phyloP scores from a whole-genome alignment of 2,797 vertebrate species.

The Eulemur rubriventer region DNA sequence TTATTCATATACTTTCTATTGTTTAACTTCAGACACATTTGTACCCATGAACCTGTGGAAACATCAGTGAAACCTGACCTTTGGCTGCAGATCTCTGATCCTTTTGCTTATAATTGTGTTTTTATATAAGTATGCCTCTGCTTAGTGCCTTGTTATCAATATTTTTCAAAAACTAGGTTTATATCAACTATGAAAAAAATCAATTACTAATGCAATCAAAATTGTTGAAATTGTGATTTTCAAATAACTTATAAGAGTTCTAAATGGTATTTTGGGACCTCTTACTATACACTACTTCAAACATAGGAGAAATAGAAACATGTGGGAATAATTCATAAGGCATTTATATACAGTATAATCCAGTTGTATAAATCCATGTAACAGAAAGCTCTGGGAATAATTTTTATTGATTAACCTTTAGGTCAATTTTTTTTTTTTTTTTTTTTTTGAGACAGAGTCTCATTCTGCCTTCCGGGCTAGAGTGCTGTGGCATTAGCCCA shows the following conservation, averaged over 20 bases:
- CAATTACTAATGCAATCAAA: slow-evolving; percentile 45
- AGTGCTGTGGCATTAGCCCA: no score
- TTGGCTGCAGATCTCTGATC: background rate
- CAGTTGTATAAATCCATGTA: slow-evolving; percentile 52
- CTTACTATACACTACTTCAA: background rate
- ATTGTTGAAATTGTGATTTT: slow-evolving; percentile 52
- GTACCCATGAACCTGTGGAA: background rate
- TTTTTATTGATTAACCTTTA: slow-evolving; percentile 65
- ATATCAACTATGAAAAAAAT: background rate
- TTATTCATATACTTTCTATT: background rate
- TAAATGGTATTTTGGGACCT: slow-evolving; percentile 18
- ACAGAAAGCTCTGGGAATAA: slow-evolving; percentile 39
- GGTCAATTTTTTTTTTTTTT: slow-evolving; percentile 34
- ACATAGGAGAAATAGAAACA: slow-evolving; percentile 43
- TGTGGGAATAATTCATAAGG: slow-evolving; percentile 54
- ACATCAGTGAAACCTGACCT: background rate
- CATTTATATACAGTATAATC: slow-evolving; percentile 28
- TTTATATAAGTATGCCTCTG: background rate
- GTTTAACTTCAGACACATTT: background rate
- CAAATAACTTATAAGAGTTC: slow-evolving; percentile 9
- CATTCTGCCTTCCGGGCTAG: no score
- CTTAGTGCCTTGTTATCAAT: background rate
- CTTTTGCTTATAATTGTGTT: background rate
- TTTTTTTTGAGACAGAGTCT: no score
- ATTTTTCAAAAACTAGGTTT: slow-evolving; percentile 55